Percentiles rank a stretch among this genome's conserved stretches.
phyloP scores from a whole-genome alignment of 2,888 invertebrate species.

The Eristalis arbustorum region DNA sequence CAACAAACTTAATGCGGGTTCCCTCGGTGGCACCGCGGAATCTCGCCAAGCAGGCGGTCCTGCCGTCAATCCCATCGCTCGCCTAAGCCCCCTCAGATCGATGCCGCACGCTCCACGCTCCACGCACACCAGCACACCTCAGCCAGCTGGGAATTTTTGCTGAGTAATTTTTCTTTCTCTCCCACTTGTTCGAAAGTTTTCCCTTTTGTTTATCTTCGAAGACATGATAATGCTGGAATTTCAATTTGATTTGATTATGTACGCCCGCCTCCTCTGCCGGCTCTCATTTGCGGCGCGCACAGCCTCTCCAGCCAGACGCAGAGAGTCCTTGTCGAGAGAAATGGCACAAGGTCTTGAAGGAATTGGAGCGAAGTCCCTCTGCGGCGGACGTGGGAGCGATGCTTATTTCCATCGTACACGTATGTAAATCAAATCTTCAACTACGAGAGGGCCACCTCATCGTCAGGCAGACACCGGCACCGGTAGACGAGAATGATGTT shows the following conservation, averaged over 20 bases:
- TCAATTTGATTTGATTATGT: slow-evolving; percentile 72
- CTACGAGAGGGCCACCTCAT: slow-evolving; percentile 21
- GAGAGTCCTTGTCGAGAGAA: slow-evolving; percentile 35
- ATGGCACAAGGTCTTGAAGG: slow-evolving; percentile 53
- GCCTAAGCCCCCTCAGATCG: slow-evolving; percentile 3
- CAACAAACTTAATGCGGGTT: slow-evolving; percentile 65
- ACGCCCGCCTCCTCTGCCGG: slow-evolving; percentile 17
- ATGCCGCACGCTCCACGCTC: background rate
- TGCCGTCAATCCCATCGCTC: slow-evolving; percentile 40
- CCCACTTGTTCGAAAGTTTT: slow-evolving; percentile 52
- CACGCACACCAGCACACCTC: background rate
- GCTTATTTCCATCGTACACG: slow-evolving; percentile 8
- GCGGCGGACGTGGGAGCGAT: background rate
- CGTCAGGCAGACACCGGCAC: slow-evolving; percentile 21
- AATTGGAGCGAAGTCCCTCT: slow-evolving; percentile 35
- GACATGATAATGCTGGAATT: slow-evolving; percentile 69
- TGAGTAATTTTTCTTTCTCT: slow-evolving; percentile 62
- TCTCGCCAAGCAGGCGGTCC: background rate
- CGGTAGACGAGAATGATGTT: slow-evolving; percentile 39
- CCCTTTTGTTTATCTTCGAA: slow-evolving; percentile 65
- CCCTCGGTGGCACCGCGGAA: background rate
- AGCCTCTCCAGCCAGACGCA: background rate
- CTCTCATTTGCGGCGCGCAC: slow-evolving; percentile 33
- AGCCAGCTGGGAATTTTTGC: slow-evolving; percentile 44
- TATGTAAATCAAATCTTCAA: slow-evolving; percentile 67